These are phyloP conservation scores for Hybos culiciformis DNA, from an alignment of 2,888 invertebrate genomes.

Conservation along the genomic window DNA sequence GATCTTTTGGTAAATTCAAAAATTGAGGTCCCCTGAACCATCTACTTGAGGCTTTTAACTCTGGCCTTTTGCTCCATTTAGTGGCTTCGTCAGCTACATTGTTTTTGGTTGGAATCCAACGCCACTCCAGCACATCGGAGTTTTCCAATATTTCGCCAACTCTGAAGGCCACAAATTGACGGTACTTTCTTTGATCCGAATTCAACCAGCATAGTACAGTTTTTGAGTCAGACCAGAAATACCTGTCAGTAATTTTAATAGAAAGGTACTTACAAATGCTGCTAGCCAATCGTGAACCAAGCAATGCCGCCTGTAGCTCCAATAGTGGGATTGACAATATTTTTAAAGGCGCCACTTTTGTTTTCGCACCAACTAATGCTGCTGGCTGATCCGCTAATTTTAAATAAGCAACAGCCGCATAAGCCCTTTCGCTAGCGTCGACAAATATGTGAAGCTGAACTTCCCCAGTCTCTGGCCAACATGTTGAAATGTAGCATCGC, in stretches of 20 bases:
- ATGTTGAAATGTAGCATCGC: constrained; percentile 12
- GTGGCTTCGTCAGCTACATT: constrained; percentile 9
- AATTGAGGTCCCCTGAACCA: constrained; percentile 3
- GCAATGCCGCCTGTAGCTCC: constrained; percentile 16
- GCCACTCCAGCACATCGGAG: constrained; percentile 6
- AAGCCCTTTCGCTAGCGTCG: constrained; percentile 16
- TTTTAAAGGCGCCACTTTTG: constrained; percentile 17
- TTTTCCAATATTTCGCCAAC: constrained; percentile 15
- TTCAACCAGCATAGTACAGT: constrained; percentile 18
- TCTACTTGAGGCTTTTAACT: neutral
- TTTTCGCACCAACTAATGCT: constrained; percentile 15
- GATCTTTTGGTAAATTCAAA: neutral
- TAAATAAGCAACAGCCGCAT: constrained; percentile 16
- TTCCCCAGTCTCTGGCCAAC: too few species aligned
- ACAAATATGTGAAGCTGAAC: constrained; percentile 14
- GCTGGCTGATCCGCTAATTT: constrained; percentile 10
- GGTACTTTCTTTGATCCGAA: constrained; percentile 17
- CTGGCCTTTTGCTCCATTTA: constrained; percentile 2
- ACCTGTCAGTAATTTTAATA: constrained; percentile 8
- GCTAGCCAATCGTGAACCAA: constrained; percentile 13
- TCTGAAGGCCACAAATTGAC: constrained; percentile 15
- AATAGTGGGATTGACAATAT: constrained; percentile 16
- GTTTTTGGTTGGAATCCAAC: constrained; percentile 5
- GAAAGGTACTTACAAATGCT: constrained; percentile 8
- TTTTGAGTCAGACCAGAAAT: constrained; percentile 20